Evolutionary conservation across 2,888 invertebrate species (phyloP).

Genomic region (Trissolcus brochymenae): DNA sequence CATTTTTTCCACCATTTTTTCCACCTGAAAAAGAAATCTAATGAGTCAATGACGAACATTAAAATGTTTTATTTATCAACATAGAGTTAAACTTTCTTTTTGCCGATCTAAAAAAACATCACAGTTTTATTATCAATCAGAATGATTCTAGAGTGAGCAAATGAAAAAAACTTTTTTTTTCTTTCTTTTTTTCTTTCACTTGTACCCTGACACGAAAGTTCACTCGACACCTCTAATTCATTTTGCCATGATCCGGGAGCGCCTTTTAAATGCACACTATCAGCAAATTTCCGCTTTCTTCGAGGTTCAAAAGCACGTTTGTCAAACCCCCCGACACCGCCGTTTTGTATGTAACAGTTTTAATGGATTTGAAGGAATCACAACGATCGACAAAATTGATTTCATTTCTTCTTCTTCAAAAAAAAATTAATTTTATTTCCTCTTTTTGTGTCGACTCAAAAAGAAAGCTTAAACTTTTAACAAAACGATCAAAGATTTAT

Average conservation of each 20-base stretch:
- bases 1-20: conserved; percentile 2
- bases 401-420: not conserved
- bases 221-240: conserved; percentile 40
- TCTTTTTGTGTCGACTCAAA: too few relatives aligned
- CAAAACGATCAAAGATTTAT: too few relatives aligned
- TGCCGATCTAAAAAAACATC: conserved; percentile 1
- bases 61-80: not conserved
- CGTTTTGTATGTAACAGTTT: conserved; percentile 43
- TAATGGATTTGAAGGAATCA: conserved; percentile 42
- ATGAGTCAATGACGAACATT: not conserved
- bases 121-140: too few relatives aligned
- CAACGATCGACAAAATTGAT: conserved; percentile 18
- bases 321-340: conserved; percentile 25
- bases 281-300: conserved; percentile 46
- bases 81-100: not conserved
- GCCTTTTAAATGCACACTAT: conserved; percentile 49
- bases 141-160: too few relatives aligned
- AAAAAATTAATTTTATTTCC: not conserved
- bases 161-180: not conserved
- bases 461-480: conserved; percentile 3
- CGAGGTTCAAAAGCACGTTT: conserved; percentile 40
- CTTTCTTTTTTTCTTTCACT: not conserved
- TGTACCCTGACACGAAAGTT: conserved; percentile 21
- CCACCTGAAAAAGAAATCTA: conserved; percentile 21
- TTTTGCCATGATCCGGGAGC: conserved; percentile 30